phyloP scores from a whole-genome alignment of 2,888 invertebrate species.

The Amphipoea lucens region DNA sequence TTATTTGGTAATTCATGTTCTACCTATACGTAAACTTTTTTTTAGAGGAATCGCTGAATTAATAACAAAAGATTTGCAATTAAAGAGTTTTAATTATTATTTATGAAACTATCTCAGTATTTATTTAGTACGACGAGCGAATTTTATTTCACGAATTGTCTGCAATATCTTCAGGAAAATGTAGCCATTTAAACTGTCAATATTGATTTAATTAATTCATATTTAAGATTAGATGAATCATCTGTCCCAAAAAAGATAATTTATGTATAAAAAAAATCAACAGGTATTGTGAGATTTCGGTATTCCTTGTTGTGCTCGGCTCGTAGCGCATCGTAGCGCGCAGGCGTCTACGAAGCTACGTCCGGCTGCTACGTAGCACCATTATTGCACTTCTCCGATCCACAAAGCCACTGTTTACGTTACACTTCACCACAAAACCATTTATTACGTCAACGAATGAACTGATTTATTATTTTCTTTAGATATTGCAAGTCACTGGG shows the following conservation, averaged over 20 bases:
- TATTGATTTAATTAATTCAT: background rate
- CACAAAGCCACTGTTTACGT: conserved; percentile 68
- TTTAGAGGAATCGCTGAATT: background rate
- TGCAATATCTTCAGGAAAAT: background rate
- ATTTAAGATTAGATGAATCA: background rate
- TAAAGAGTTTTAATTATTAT: background rate
- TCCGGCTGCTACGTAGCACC: conserved; percentile 71
- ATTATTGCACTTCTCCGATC: conserved; percentile 68
- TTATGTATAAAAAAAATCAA: conserved; percentile 69
- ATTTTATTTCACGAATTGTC: conserved; percentile 3
- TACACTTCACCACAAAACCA: conserved; percentile 47
- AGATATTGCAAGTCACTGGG: conserved; percentile 40
- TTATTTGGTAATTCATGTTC: background rate
- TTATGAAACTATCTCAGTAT: background rate
- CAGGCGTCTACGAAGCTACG: conserved; percentile 86
- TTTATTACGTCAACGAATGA: conserved; percentile 18
- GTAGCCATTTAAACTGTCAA: no score
- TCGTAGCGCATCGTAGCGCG: conserved; percentile 83
- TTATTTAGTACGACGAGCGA: background rate
- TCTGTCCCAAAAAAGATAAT: background rate
- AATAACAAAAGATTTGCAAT: background rate
- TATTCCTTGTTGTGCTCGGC: conserved; percentile 73
- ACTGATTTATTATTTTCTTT: conserved; percentile 16
- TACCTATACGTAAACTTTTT: background rate
- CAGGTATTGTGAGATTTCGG: conserved; percentile 75